Base-by-base conservation (phyloP, 2,888 invertebrate genomes). In the Bruchidius siliquastri region DNA sequence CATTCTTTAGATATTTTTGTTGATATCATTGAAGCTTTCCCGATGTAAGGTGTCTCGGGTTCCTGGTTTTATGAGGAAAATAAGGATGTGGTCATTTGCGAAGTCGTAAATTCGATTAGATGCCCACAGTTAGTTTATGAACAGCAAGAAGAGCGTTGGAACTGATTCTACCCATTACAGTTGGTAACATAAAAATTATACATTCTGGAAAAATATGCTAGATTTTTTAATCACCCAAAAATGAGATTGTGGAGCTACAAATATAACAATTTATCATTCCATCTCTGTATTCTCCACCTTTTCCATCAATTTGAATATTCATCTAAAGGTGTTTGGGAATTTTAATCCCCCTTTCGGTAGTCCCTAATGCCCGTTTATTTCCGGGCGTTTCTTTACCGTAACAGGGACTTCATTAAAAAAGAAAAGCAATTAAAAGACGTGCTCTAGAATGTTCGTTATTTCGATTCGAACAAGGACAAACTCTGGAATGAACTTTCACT, bases 391-490 rank as follows among this genome's bases (percentile, higher is more conserved):
- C 67, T 68, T 68, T 67, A 32, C 68, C 72, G 67, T 73, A 70
- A 70, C 74, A 49, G 71, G 75, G 71, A 73, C 49, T 49, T 79
- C 78, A 76, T 79, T 76, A 77, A 77, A 78, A 79, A 77, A 77
- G 75, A 76, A 78, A 80, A 79, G 78, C 78, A 80, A 80, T 80
- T 80, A 79, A 79, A 79, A 79, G 76, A 79, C 77, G 74, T 79
- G 74, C 72, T 73, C 73, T 73, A 75, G 74, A 77, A 77, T 78
- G 75, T 73, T 72, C 72, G 70, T 72, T 49, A 49, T 49, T 49
- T 13, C 49, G 49, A 49, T 49, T 49, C 18, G 18, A 49, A 49
- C 49, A 49, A 49, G 49, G 49, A 4, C 18, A 13, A 49, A 13
- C 13, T 49, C 49, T 49, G 49, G 18, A 49, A 49, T 49, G 49